Evolutionary conservation across 2,888 invertebrate genomes (phyloP).

Genomic region (Rhamphomyia laevipes): DNA sequence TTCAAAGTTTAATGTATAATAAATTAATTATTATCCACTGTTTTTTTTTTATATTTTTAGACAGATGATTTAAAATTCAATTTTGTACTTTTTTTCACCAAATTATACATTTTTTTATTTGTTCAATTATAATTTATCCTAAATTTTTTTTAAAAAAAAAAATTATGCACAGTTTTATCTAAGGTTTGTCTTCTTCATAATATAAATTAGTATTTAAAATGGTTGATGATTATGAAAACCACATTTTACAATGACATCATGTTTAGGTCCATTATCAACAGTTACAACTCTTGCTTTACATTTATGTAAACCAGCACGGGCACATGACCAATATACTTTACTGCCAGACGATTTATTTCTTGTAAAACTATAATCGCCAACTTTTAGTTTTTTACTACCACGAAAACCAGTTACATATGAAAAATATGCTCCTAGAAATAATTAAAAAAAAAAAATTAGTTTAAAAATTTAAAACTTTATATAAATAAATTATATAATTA

Average conservation of each 20-base stretch:
- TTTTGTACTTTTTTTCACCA: too few species aligned
- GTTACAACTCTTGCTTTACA: constrained; percentile 38
- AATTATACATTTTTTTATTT: too few species aligned
- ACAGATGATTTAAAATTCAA: too few species aligned
- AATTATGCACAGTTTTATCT: too few species aligned
- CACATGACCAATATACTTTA: constrained; percentile 39
- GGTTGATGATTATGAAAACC: constrained; percentile 37
- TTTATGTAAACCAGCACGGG: constrained; percentile 36
- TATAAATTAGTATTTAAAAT: constrained; percentile 22
- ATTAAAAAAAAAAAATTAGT: constrained; percentile 10
- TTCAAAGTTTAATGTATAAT: too few species aligned
- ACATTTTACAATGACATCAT: constrained; percentile 35
- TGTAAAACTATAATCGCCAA: constrained; percentile 37
- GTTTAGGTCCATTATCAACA: constrained; percentile 28
- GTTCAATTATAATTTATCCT: too few species aligned
- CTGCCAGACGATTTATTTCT: constrained; percentile 33
- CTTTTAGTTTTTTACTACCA: constrained; percentile 37
- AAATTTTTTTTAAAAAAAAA: too few species aligned
- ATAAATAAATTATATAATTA: neutral
- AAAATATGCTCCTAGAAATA: constrained; percentile 21
- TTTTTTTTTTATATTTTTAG: too few species aligned
- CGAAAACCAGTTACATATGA: constrained; percentile 37
- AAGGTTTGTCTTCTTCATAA: too few species aligned
- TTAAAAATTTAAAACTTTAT: neutral
- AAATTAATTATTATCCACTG: too few species aligned